Conservation (phyloP, 1,140 invertebrate genomes). For the Drosophila pallidifrons region DNA sequence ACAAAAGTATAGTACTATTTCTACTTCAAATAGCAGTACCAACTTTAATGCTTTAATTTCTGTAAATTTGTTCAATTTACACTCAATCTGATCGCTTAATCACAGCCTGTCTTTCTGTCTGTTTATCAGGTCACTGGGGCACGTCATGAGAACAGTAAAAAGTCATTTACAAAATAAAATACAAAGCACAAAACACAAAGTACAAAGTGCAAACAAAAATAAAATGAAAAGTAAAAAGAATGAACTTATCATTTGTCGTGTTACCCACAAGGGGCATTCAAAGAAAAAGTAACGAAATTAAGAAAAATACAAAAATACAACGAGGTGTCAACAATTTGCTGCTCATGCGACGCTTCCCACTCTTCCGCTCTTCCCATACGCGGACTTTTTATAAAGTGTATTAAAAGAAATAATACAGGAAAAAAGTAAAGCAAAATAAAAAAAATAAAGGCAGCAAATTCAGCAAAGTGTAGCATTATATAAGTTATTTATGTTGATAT, state of each 20-base stretch:
- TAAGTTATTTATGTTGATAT: constrained; percentile 76
- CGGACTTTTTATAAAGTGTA: constrained; percentile 47
- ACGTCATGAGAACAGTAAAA: constrained; percentile 43
- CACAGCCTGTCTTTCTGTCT: constrained; percentile 17
- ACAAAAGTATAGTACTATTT: no score
- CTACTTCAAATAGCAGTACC: no score
- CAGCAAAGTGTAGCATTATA: constrained; percentile 68
- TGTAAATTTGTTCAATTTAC: constrained; percentile 1
- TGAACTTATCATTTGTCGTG: constrained; percentile 44
- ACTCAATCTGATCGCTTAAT: constrained; percentile 31
- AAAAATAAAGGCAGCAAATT: constrained; percentile 43
- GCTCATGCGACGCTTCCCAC: constrained; percentile 30
- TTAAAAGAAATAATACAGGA: constrained; percentile 36
- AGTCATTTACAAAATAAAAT: constrained; percentile 55
- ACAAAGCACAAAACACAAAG: constrained; percentile 36
- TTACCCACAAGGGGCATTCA: constrained; percentile 45
- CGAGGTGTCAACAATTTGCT: constrained; percentile 54
- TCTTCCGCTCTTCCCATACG: background rate
- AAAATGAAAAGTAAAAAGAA: constrained; percentile 13
- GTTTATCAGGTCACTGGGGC: constrained; percentile 37
- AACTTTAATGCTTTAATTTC: no score
- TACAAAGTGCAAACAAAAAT: constrained; percentile 19
- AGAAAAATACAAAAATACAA: constrained; percentile 26
- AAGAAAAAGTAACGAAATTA: constrained; percentile 43
- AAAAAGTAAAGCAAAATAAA: constrained; percentile 29